phyloP scores from a whole-genome alignment of 2,797 vertebrate genomes.

The Threskiornis aethiopicus region DNA sequence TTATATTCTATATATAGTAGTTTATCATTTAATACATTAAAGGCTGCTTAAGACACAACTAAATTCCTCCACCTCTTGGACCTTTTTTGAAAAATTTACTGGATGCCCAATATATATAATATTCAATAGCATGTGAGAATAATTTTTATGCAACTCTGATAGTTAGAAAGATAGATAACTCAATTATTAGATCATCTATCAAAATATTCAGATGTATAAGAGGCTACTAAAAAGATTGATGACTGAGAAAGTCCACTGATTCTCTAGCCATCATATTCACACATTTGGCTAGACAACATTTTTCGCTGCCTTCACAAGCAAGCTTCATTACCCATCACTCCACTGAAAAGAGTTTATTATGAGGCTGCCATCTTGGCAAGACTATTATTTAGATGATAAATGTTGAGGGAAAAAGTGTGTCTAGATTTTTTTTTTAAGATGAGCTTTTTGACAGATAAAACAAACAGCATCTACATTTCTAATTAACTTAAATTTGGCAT shows the following conservation, averaged over 20 bases:
- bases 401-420: conserved; percentile 82
- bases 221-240: conserved; percentile 97
- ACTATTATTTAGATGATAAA: conserved; percentile 99
- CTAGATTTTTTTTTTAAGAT: conserved; percentile 84
- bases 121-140: conserved; percentile 97
- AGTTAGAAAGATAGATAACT: conserved; percentile 99
- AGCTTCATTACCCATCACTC: conserved; percentile 99
- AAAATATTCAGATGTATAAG: conserved; percentile 89
- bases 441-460: conserved; percentile 86
- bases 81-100: conserved; percentile 91
- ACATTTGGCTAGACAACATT: conserved; percentile 93
- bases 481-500: conserved; percentile 85
- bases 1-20: background rate
- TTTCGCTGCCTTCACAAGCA: conserved; percentile 90
- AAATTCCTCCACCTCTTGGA: conserved; percentile 80
- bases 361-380: conserved; percentile 97
- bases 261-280: conserved; percentile 92
- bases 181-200: conserved; percentile 98
- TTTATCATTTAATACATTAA: conserved; percentile 54
- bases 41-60: conserved; percentile 70
- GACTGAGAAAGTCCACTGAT: conserved; percentile 89
- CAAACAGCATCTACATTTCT: conserved; percentile 87
- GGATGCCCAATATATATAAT: conserved; percentile 94
- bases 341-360: conserved; percentile 97
- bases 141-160: conserved; percentile 99